Evolutionary conservation across 2,113 vertebrate genomes (phyloP).

Genomic region (Cyrtonyx montezumae): DNA sequence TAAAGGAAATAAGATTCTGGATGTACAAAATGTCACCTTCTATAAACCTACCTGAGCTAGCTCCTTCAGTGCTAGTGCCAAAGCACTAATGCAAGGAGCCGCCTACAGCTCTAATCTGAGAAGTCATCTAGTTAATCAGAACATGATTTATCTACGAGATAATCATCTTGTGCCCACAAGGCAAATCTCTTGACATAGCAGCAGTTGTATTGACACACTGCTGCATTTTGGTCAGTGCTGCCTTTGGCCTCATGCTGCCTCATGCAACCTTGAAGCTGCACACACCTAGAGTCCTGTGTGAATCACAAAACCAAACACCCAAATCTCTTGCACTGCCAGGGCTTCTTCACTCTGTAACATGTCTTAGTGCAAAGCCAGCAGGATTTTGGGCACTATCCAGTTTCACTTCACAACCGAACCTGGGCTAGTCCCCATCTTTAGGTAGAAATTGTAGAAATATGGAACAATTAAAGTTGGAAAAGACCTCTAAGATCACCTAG

Average conservation of each 20-base stretch:
- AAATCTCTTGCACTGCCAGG: not conserved
- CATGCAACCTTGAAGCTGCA: not conserved
- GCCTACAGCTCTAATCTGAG: not conserved
- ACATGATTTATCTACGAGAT: not conserved
- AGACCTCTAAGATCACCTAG: too few species aligned
- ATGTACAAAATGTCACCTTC: not conserved
- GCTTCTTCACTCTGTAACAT: rapidly evolving
- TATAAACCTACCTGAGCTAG: not conserved
- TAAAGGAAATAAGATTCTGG: not conserved
- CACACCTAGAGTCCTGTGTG: rapidly evolving
- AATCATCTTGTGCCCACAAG: not conserved
- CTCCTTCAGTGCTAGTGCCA: not conserved
- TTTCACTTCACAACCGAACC: not conserved
- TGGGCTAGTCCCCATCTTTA: not conserved
- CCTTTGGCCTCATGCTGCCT: not conserved
- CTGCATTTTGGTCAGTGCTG: not conserved
- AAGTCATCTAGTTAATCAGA: not conserved
- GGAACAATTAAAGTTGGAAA: too few species aligned
- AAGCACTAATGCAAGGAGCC: not conserved
- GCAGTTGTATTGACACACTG: not conserved
- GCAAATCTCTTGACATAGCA: not conserved
- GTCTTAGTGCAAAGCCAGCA: not conserved
- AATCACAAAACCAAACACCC: not conserved
- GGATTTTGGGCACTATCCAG: not conserved
- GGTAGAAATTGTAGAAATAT: too few species aligned